These are phyloP conservation scores for Drosophila rubida DNA, from an alignment of 2,888 invertebrate species.

Conservation along the genomic window DNA sequence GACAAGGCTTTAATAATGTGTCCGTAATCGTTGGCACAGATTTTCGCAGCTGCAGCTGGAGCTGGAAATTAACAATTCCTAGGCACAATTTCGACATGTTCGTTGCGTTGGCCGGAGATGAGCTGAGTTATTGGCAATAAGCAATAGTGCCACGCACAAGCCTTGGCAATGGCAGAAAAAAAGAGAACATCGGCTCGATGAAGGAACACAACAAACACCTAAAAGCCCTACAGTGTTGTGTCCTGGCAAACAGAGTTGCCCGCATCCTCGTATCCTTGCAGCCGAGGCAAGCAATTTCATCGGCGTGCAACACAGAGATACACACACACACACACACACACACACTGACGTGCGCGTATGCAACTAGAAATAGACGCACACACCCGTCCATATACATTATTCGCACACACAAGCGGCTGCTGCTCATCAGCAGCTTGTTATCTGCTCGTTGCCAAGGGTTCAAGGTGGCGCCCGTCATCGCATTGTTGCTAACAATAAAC, in stretches of 20 bases:
- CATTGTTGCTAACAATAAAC: constrained; percentile 42
- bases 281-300: constrained; percentile 37
- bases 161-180: not conserved
- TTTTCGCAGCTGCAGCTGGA: constrained; percentile 37
- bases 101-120: constrained; percentile 18
- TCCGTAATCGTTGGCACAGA: constrained; percentile 52
- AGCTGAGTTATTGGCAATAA: constrained; percentile 50
- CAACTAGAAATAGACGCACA: not conserved
- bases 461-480: constrained; percentile 36
- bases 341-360: too few relatives aligned
- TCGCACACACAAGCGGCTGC: constrained; percentile 29
- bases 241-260: constrained; percentile 28
- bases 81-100: constrained; percentile 29
- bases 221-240: constrained; percentile 22
- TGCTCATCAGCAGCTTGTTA: constrained; percentile 62
- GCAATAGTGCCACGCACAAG: not conserved
- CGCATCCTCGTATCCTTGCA: constrained; percentile 4
- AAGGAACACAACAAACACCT: constrained; percentile 19
- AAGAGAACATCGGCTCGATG: constrained; percentile 19
- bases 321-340: not conserved
- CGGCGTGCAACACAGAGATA: constrained; percentile 23
- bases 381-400: not conserved
- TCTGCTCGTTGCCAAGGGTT: constrained; percentile 45
- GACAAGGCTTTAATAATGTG: constrained; percentile 57
- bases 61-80: constrained; percentile 49